Evolutionary conservation across 2,113 vertebrate species (phyloP).

Genomic region (Cinclus mexicanus): DNA sequence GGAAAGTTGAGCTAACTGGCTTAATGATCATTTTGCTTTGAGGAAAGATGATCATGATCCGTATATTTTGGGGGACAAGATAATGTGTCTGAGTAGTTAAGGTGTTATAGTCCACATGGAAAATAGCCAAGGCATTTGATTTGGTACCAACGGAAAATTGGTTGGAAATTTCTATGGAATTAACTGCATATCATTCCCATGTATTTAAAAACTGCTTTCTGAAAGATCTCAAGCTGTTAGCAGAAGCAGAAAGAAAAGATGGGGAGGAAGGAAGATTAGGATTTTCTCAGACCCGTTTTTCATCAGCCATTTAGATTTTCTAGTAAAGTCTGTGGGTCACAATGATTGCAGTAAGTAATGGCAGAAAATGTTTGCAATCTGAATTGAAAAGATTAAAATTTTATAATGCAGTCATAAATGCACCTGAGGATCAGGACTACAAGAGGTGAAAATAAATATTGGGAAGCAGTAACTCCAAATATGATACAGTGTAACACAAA

Average conservation of each 20-base stretch:
- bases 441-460: neutral
- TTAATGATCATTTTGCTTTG: neutral
- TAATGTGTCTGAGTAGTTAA: neutral
- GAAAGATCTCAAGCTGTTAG: neutral
- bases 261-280: neutral
- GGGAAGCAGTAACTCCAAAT: neutral
- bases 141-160: neutral
- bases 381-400: neutral
- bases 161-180: neutral
- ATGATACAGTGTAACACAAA: neutral
- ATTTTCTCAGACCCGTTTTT: neutral
- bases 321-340: neutral
- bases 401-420: neutral
- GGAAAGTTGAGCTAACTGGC: neutral
- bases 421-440: neutral
- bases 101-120: neutral
- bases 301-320: neutral
- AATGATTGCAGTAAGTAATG: neutral
- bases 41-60: neutral
- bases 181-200: neutral
- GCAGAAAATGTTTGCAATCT: neutral
- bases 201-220: neutral
- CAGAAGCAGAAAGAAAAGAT: neutral
- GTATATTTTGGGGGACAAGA: neutral
- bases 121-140: neutral